Evolutionary conservation across 2,888 invertebrate species (phyloP).

Genomic region (Ceraclea dissimilis): DNA sequence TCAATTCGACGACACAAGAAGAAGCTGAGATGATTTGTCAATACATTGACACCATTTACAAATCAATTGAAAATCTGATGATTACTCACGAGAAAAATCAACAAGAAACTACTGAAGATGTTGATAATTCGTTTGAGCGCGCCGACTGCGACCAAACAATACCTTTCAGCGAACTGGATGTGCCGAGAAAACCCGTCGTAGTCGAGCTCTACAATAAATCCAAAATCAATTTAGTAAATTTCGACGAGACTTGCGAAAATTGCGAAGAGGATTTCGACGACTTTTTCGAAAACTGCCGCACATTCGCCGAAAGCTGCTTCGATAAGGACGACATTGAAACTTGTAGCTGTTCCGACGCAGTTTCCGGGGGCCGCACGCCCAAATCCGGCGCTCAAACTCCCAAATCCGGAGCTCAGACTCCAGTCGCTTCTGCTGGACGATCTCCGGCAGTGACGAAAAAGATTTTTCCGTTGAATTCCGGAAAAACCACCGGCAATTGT

Average conservation of each 20-base stretch:
- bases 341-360: not conserved
- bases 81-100: not conserved
- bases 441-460: not conserved
- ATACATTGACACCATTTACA: not conserved
- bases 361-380: not conserved
- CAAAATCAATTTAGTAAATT: not conserved
- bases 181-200: not conserved
- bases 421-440: not conserved
- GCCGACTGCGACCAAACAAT: not conserved
- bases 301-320: conserved; percentile 3
- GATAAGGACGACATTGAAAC: not conserved
- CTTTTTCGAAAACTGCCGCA: not conserved
- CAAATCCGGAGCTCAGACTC: not conserved
- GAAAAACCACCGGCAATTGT: not conserved
- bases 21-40: not conserved
- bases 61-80: not conserved
- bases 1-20: not conserved
- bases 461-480: no score
- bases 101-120: not conserved
- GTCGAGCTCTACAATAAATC: not conserved
- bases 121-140: not conserved
- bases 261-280: not conserved
- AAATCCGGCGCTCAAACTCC: not conserved
- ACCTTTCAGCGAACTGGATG: not conserved
- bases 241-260: not conserved